These are phyloP conservation scores for Thera britannica DNA, from an alignment of 2,888 invertebrate species.

Conservation along the genomic window DNA sequence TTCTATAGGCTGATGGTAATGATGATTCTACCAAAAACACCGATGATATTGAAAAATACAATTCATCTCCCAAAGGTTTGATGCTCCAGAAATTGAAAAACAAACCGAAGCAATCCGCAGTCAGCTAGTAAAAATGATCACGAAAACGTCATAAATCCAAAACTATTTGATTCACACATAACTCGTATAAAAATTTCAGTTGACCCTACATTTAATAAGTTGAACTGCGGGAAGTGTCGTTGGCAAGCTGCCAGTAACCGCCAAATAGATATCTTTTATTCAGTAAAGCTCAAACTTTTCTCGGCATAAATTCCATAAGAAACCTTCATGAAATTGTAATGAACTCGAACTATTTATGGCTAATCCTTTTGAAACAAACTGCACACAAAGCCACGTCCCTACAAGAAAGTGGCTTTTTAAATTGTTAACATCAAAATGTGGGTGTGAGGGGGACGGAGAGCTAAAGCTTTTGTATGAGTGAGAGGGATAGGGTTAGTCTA, in stretches of 20 bases:
- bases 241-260: constrained; percentile 72
- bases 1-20: no score
- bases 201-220: constrained; percentile 58
- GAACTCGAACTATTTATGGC: constrained; percentile 81
- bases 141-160: constrained; percentile 5
- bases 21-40: no score
- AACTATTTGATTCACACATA: constrained; percentile 20
- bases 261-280: constrained; percentile 83
- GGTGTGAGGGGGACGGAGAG: constrained; percentile 51
- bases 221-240: constrained; percentile 61
- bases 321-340: constrained; percentile 83
- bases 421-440: constrained; percentile 62
- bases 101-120: neutral
- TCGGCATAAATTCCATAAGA: constrained; percentile 75
- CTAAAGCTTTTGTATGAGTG: constrained; percentile 42
- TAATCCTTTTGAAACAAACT: constrained; percentile 82
- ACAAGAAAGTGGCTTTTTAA: constrained; percentile 68
- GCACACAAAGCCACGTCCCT: constrained; percentile 67
- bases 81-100: neutral
- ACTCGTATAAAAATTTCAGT: constrained; percentile 41
- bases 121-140: neutral
- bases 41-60: no score
- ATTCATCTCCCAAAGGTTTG: no score
- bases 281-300: constrained; percentile 82
- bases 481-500: constrained; percentile 50